These are phyloP conservation scores for Petroica traversi DNA, from an alignment of 2,113 vertebrate species.

Conservation along the genomic window DNA sequence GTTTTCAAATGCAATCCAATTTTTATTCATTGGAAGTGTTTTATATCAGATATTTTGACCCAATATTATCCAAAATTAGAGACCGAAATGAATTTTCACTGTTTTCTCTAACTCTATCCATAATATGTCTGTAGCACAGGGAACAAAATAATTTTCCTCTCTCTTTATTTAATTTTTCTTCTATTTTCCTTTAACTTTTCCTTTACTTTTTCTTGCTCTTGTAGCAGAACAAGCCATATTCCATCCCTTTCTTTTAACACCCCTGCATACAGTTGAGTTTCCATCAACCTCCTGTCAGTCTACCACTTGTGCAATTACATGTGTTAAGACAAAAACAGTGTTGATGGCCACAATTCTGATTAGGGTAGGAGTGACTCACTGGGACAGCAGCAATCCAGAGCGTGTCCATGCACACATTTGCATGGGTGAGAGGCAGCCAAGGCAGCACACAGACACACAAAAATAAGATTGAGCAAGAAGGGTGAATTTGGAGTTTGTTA, in stretches of 20 bases:
- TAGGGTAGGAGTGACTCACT: conserved; percentile 12
- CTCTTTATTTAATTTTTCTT: background rate
- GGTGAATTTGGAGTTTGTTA: background rate
- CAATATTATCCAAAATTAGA: background rate
- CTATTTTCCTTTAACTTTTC: background rate
- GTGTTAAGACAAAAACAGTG: background rate
- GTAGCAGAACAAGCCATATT: background rate
- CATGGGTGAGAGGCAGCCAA: background rate
- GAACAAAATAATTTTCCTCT: background rate
- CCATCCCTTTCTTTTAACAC: conserved; percentile 8
- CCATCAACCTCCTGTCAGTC: background rate
- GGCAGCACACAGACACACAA: background rate
- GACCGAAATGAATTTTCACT: background rate
- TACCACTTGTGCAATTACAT: background rate
- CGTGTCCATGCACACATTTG: background rate
- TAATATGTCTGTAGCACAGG: accelerated
- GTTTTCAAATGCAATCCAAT: background rate
- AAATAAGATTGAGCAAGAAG: background rate
- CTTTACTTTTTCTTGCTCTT: background rate
- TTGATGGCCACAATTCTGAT: conserved; percentile 27
- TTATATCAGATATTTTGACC: background rate
- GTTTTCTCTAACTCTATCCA: background rate
- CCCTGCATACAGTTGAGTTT: background rate
- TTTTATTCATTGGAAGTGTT: background rate
- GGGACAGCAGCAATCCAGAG: conserved; percentile 13